These are phyloP conservation scores for Melieria picta DNA, from an alignment of 2,888 invertebrate species.

Conservation along the genomic window DNA sequence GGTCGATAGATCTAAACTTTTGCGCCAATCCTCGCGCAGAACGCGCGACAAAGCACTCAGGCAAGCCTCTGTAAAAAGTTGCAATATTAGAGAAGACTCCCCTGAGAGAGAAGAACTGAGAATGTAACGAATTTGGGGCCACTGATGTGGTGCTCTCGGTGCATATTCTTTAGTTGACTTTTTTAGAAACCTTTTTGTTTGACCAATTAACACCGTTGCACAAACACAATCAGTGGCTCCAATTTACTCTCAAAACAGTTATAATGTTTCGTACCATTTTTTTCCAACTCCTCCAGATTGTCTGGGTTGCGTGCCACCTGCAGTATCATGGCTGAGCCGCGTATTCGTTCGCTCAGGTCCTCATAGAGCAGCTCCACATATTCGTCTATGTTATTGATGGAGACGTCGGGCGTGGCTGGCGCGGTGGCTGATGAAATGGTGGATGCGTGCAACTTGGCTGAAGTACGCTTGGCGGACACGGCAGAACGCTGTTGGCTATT, in stretches of 20 bases:
- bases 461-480: slow-evolving; percentile 51
- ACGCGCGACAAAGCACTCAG: slow-evolving; percentile 95
- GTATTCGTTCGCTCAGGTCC: slow-evolving; percentile 90
- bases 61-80: slow-evolving; percentile 77
- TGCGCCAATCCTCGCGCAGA: slow-evolving; percentile 96
- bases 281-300: slow-evolving; percentile 90
- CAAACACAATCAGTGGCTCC: slow-evolving; percentile 1
- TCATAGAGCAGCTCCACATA: slow-evolving; percentile 97
- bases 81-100: slow-evolving; percentile 9
- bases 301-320: slow-evolving; percentile 93
- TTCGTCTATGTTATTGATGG: slow-evolving; percentile 87
- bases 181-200: not conserved
- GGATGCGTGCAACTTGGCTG: slow-evolving; percentile 49
- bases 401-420: slow-evolving; percentile 67
- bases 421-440: slow-evolving; percentile 56
- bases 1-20: slow-evolving; percentile 94
- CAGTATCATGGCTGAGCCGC: slow-evolving; percentile 89
- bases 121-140: not conserved
- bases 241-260: not conserved
- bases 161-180: not conserved
- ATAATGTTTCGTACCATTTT: slow-evolving; percentile 80
- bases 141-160: not conserved
- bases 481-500: slow-evolving; percentile 57
- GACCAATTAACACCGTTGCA: too few species aligned
- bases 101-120: not conserved